These are phyloP conservation scores for Platycercus adscitus DNA, from an alignment of 2,113 vertebrate genomes.

Conservation along the genomic window DNA sequence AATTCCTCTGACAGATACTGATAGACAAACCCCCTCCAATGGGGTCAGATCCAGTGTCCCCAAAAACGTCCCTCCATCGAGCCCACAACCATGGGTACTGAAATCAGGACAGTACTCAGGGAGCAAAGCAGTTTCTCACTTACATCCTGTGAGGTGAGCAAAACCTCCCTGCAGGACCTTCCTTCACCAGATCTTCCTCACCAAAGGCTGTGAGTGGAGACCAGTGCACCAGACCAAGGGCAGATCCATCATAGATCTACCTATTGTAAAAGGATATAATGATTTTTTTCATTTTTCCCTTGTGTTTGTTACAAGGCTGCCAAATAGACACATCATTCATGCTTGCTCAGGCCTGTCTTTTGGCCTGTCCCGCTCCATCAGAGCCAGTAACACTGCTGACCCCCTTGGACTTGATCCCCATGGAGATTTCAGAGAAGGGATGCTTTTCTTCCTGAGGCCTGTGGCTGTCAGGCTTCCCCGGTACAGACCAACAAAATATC, in stretches of 20 bases:
- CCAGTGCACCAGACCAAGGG: too few species aligned
- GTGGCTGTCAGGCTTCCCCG: background rate
- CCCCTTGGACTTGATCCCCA: background rate
- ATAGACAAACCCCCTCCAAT: rapidly evolving
- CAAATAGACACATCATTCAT: background rate
- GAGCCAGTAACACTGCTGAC: background rate
- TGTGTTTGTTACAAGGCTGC: background rate
- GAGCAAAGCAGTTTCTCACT: background rate
- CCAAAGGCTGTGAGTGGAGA: background rate
- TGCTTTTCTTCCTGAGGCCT: background rate
- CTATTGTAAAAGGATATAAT: rapidly evolving
- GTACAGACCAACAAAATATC: background rate
- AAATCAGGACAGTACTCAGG: background rate
- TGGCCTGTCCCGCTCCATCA: background rate
- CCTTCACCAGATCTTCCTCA: background rate
- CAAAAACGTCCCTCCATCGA: background rate
- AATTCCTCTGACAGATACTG: background rate
- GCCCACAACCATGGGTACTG: background rate
- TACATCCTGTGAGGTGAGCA: background rate
- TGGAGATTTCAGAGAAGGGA: background rate
- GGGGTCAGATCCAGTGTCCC: background rate
- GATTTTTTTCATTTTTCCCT: background rate
- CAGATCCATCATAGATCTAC: background rate
- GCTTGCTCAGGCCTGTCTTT: background rate
- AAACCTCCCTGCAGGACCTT: background rate